Base-by-base conservation (phyloP, 1,140 invertebrate genomes). In the Pollicipes pollicipes region DNA sequence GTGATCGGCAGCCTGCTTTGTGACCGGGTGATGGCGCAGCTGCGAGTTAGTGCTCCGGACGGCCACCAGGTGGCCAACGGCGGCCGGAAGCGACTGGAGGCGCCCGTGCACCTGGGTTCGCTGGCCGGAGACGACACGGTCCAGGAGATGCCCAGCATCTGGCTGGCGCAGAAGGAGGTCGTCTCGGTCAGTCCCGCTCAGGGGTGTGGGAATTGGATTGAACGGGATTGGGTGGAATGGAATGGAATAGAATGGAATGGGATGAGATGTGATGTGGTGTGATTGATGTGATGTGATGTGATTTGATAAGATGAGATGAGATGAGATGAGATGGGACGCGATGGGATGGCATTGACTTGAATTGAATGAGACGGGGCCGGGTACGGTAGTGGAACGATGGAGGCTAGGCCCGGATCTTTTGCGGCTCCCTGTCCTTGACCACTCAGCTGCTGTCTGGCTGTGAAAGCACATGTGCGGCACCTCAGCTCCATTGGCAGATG, bases 21-120 rank as follows among this genome's bases (percentile, higher is more conserved):
- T 80, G 83, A 86, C 70, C 84, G 88, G 76, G 80, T 93, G 72
- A 78, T 90, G 68, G 82, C 84, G 73, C 87, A 91, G 77, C 80
- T 93, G 73, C 88, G 73, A 69, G 71, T 69, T 69, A 74, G 28
- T 58, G 17, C 35, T 24, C 30, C 35, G 16, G 30, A 70, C 66
- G 68, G 69, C 26, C 31, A 69, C 85, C 66, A 90, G 67, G 74
- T 69, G 70, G 73, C 71, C 68, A 74, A 70, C 29, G 45, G 69
- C 28, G 74, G 73, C n/a, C n/a, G n/a, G n/a, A n/a, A n/a, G n/a
- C n/a, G n/a, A n/a, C 82, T 97, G 35, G 88, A 90, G 83, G 89
- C 90, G 27, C 93, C 93, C 6, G 87, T 96, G 45, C 89, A 94
- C 79, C 83, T 96, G 71, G 90, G 87, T n/a, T 84, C 87, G 21